Conservation (phyloP, 2,888 invertebrate species). For the Mechanitis messenoides region DNA sequence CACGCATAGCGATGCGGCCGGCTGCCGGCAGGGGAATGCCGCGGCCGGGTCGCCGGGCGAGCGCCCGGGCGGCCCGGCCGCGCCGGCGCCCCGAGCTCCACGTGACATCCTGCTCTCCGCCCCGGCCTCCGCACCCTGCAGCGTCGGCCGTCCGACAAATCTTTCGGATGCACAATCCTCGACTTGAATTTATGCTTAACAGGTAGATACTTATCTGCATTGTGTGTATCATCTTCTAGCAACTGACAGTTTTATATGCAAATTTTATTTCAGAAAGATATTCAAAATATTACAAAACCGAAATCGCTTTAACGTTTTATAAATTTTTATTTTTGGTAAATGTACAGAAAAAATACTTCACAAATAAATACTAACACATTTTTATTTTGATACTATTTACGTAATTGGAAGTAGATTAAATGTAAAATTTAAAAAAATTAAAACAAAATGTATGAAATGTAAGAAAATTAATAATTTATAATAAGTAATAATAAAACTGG, state of each 20-base stretch:
- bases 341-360: no score
- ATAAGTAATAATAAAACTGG: no score
- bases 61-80: slow-evolving; percentile 70
- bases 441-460: no score
- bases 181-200: slow-evolving; percentile 58
- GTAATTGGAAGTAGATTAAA: no score
- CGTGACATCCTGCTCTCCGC: slow-evolving; percentile 40
- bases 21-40: slow-evolving; percentile 66
- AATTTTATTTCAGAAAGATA: no score
- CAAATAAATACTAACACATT: no score
- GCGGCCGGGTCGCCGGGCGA: slow-evolving; percentile 55
- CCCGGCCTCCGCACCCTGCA: slow-evolving; percentile 38
- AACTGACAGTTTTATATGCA: not conserved
- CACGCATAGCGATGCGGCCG: slow-evolving; percentile 60
- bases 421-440: no score
- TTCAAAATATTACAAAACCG: no score
- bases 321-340: no score
- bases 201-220: slow-evolving; percentile 30
- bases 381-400: no score
- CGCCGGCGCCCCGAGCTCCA: slow-evolving; percentile 58
- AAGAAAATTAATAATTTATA: no score
- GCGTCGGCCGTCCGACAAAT: slow-evolving; percentile 49
- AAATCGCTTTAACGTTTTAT: no score
- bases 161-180: slow-evolving; percentile 67
- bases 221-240: not conserved